phyloP scores from a whole-genome alignment of 2,888 invertebrate species.

The Ernsta delagoae region DNA sequence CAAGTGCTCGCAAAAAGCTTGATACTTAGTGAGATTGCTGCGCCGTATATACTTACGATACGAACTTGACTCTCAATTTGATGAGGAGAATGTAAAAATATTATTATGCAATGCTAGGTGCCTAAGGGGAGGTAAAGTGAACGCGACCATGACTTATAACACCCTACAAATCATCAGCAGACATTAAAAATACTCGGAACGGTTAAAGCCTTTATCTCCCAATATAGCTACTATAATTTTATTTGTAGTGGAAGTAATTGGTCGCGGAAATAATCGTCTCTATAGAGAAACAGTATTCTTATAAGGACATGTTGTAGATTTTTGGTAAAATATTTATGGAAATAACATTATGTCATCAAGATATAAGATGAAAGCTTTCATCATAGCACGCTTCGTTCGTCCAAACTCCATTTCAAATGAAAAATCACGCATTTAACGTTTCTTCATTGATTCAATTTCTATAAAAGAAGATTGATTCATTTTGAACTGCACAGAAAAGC shows the following conservation, averaged over 20 bases:
- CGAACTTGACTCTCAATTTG: slow-evolving; percentile 61
- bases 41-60: slow-evolving; percentile 48
- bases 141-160: slow-evolving; percentile 63
- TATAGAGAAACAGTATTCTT: too few relatives aligned
- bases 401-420: background rate
- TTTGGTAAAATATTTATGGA: too few relatives aligned
- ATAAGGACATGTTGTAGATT: background rate
- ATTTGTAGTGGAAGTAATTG: too few relatives aligned
- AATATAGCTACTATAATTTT: background rate
- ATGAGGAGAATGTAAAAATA: slow-evolving; percentile 72
- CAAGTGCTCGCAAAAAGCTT: slow-evolving; percentile 56
- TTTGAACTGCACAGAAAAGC: slow-evolving; percentile 12
- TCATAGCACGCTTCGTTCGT: slow-evolving; percentile 1
- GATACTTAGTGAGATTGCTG: slow-evolving; percentile 63
- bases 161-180: slow-evolving; percentile 45
- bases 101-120: slow-evolving; percentile 50
- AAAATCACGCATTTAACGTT: slow-evolving; percentile 11
- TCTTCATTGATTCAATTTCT: slow-evolving; percentile 19
- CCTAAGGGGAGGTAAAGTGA: slow-evolving; percentile 40
- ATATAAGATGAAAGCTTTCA: background rate
- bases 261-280: too few relatives aligned
- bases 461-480: slow-evolving; percentile 26
- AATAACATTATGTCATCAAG: too few relatives aligned
- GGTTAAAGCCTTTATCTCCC: slow-evolving; percentile 10
- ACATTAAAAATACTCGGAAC: slow-evolving; percentile 32